phyloP scores from a whole-genome alignment of 2,888 invertebrate genomes.

The Calliphora vomitoria region DNA sequence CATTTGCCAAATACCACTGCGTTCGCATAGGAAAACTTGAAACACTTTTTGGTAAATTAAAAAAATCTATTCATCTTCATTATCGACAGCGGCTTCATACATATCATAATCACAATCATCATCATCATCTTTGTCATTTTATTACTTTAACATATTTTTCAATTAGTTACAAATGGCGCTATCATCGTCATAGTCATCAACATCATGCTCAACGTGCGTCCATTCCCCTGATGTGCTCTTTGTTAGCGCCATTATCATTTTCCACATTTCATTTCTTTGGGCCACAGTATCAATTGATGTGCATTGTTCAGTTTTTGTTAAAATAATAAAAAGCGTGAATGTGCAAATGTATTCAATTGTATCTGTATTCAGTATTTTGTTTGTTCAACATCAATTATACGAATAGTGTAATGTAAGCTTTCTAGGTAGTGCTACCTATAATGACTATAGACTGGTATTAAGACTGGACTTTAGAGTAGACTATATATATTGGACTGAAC shows the following conservation, averaged over 20 bases:
- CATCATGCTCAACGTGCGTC: background rate
- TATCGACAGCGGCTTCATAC: conserved; percentile 1
- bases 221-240: conserved; percentile 17
- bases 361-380: conserved; percentile 1
- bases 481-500: no score
- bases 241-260: conserved; percentile 50
- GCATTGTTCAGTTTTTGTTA: conserved; percentile 35
- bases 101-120: conserved; percentile 25
- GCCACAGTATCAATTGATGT: conserved; percentile 62
- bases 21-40: conserved; percentile 49
- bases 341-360: background rate
- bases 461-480: no score
- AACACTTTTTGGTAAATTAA: conserved; percentile 30
- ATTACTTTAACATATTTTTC: conserved; percentile 71
- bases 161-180: conserved; percentile 64
- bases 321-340: conserved; percentile 17
- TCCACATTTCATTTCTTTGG: conserved; percentile 15
- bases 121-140: conserved; percentile 52
- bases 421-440: background rate
- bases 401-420: background rate
- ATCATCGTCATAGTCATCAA: conserved; percentile 34
- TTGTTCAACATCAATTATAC: conserved; percentile 36
- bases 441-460: background rate
- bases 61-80: conserved; percentile 40
- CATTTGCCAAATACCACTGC: conserved; percentile 26